A percentile compares a stretch with the other conserved stretches of the same genome.
phyloP scores from a whole-genome alignment of 2,113 vertebrate species.

The Budorcas taxicolor region DNA sequence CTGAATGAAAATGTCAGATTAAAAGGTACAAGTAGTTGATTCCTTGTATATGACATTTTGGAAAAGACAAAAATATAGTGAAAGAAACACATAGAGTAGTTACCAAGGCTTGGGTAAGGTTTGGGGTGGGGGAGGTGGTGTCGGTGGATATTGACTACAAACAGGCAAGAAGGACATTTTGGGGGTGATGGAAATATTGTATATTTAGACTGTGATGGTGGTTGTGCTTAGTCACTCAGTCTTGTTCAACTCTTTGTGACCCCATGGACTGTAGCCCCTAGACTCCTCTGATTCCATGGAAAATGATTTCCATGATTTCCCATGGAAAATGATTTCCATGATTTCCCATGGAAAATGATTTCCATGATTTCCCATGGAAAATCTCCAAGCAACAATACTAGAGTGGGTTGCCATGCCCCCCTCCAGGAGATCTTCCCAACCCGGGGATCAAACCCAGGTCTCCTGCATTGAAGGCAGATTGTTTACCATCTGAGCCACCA shows the following conservation, averaged over 20 bases:
- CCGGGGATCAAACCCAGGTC: neutral
- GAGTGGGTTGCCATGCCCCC: neutral
- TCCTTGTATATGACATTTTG: neutral
- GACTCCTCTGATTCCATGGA: neutral
- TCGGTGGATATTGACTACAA: neutral
- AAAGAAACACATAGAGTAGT: neutral
- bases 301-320: neutral
- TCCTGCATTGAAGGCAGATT: no score
- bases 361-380: neutral
- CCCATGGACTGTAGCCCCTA: neutral
- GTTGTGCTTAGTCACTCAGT: neutral
- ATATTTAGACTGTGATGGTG: neutral
- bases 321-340: no score
- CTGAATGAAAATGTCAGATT: neutral
- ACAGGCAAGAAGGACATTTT: neutral
- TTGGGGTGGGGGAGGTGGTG: rapidly evolving
- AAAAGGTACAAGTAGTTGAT: neutral
- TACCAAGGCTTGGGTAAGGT: neutral
- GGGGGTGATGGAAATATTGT: neutral
- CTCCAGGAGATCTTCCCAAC: neutral
- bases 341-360: no score
- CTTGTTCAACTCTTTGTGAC: neutral
- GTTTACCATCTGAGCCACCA: no score
- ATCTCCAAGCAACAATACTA: neutral
- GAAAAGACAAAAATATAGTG: neutral